phyloP scores from a whole-genome alignment of 2,113 vertebrate genomes.

The Euleptes europaea region DNA sequence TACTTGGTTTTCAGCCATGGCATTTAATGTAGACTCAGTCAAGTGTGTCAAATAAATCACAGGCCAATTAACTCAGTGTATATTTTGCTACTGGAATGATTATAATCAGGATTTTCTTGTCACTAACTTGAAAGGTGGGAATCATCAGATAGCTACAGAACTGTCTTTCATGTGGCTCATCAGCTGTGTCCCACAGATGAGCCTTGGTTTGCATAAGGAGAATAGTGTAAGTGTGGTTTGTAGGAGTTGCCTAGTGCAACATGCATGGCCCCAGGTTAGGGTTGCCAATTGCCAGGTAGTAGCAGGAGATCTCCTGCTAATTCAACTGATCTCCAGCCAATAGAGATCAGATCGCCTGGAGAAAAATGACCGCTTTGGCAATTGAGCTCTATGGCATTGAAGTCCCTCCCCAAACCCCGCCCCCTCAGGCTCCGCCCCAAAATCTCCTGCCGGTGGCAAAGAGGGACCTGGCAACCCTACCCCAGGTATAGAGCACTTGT shows the following conservation, averaged over 20 bases:
- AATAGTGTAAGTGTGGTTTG: not conserved
- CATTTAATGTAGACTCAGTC: not conserved
- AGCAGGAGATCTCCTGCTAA: no score
- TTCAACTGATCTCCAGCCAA: no score
- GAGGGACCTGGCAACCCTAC: no score
- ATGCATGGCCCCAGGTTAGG: not conserved
- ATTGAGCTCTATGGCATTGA: no score
- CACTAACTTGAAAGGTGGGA: no score
- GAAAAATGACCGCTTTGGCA: no score
- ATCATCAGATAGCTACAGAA: not conserved
- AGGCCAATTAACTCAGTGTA: not conserved
- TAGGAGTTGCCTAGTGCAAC: not conserved
- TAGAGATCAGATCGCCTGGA: no score
- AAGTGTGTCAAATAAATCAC: not conserved
- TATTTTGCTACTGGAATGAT: not conserved
- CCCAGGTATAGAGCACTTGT: not conserved
- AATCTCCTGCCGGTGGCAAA: no score
- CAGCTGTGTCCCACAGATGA: not conserved
- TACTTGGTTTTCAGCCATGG: not conserved
- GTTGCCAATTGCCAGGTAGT: no score
- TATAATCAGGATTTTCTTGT: not conserved
- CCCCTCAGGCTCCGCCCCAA: no score
- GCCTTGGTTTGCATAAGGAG: not conserved
- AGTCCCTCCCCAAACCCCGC: no score
- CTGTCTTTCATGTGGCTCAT: not conserved